Evolutionary conservation across 2,888 invertebrate species (phyloP), one percentile per base, ranked within the genome.

Genomic region (Lacanobia oleracea): DNA sequence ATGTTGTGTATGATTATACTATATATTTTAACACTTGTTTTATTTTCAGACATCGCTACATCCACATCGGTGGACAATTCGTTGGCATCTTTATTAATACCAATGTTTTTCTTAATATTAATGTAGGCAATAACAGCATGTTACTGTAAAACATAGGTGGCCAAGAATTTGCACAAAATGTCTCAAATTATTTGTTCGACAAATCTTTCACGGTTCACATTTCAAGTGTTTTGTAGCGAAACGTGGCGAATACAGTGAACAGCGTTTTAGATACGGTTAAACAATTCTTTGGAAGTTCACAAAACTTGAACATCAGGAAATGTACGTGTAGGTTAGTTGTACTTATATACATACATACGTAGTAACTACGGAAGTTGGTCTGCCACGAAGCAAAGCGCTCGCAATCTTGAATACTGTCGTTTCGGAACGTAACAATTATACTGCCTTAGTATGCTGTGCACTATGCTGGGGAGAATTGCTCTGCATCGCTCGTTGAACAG

Each of bases 251-350:
- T 77, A 78, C 79, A 71, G 60, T 68, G 80, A 71, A 69, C 74
- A 73, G 33, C 86, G 65, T 61, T 88, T 89, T 89, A 89, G 90
- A 68, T 69, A 89, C 87, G 89, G 85, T 86, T 80, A 51, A 82
- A 79, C 80, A 85, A 80, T 86, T 86, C 87, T 85, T 85, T 77
- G 69, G 75, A 75, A 81, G 80, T 86, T 86, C 78, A 76, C 80
- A 72, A 81, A 87, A 88, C 81, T 85, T 79, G 75, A 79, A 82
- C 87, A 82, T 75, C 79, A 83, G 69, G 81, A 80, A 80, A 77
- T 68, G 64, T 74, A 74, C 67, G 65, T 65, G 68, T 69, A 67
- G 71, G 75, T 81, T 78, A 68, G 69, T 72, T 69, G 67, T 75
- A 77, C 48, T 27, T 62, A 62, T 12, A 56, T 18, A 27, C 23